These are phyloP conservation scores for Atethmia centrago DNA, from an alignment of 2,888 invertebrate genomes.

Conservation along the genomic window DNA sequence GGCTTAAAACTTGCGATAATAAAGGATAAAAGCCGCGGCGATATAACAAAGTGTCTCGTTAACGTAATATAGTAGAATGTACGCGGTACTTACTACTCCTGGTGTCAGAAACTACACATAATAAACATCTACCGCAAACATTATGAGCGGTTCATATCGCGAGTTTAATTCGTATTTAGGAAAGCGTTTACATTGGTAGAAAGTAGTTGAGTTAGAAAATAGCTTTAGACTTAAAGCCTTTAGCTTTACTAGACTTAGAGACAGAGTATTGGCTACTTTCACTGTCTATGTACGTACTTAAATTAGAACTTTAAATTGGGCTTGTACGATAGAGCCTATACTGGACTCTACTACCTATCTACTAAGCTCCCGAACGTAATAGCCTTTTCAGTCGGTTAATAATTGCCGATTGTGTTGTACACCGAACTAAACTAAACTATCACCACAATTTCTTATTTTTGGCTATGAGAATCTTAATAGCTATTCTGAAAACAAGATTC, in stretches of 20 bases:
- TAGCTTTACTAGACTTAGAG: neutral
- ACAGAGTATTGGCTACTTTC: neutral
- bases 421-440: too few relatives aligned
- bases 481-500: too few relatives aligned
- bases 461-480: too few relatives aligned
- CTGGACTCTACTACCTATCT: neutral
- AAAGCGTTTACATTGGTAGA: conserved; percentile 33
- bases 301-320: conserved; percentile 7
- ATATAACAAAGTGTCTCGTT: conserved; percentile 56
- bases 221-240: neutral
- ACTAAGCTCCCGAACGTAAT: neutral
- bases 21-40: conserved; percentile 42
- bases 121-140: conserved; percentile 57
- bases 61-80: conserved; percentile 41
- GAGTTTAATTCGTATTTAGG: conserved; percentile 45
- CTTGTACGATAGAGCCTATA: neutral
- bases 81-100: conserved; percentile 38
- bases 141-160: conserved; percentile 50
- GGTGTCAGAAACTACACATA: conserved; percentile 55
- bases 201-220: conserved; percentile 1
- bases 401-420: too few relatives aligned
- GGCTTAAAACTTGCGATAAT: conserved; percentile 47
- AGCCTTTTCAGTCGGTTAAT: too few relatives aligned
- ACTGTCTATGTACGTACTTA: neutral
- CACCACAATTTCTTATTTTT: too few relatives aligned